A percentile compares a stretch with the other conserved stretches of the same genome.
Conservation (phyloP, 1,140 invertebrate genomes). For the Drosophila murphyi region DNA sequence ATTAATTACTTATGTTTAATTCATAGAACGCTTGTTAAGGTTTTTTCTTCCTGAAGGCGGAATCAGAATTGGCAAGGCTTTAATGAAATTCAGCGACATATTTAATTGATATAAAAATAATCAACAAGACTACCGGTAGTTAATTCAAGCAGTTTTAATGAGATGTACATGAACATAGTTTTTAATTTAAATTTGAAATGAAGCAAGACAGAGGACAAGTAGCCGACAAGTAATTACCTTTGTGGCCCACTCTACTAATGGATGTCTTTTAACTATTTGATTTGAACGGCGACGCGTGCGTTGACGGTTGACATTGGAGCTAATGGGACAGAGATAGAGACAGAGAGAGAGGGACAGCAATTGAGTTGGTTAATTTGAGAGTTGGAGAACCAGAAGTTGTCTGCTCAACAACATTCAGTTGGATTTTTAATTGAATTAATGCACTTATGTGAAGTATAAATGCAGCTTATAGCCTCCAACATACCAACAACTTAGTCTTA, state of each 20-base stretch:
- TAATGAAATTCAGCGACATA: constrained; percentile 30
- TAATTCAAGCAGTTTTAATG: constrained; percentile 21
- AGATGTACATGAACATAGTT: background rate
- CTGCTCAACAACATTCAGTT: constrained; percentile 58
- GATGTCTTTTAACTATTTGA: constrained; percentile 34
- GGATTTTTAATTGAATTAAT: constrained; percentile 44
- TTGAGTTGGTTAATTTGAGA: constrained; percentile 6
- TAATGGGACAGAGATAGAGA: background rate
- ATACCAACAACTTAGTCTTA: constrained; percentile 11
- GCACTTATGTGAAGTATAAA: constrained; percentile 28
- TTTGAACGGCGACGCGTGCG: constrained; percentile 34
- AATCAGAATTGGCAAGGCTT: constrained; percentile 16
- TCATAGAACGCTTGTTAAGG: constrained; percentile 4
- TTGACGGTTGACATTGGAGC: constrained; percentile 48
- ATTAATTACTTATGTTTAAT: constrained; percentile 34
- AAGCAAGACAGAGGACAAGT: constrained; percentile 38
- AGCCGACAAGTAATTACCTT: constrained; percentile 22
- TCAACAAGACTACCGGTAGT: constrained; percentile 22
- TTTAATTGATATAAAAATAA: constrained; percentile 16
- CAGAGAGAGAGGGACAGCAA: background rate
- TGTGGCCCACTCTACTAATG: constrained; percentile 12
- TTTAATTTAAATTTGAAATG: constrained; percentile 40
- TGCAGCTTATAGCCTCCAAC: constrained; percentile 43
- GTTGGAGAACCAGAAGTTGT: constrained; percentile 56
- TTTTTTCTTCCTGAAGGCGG: constrained; percentile 27